phyloP scores from a whole-genome alignment of 2,113 vertebrate genomes.

The Garra rufa region DNA sequence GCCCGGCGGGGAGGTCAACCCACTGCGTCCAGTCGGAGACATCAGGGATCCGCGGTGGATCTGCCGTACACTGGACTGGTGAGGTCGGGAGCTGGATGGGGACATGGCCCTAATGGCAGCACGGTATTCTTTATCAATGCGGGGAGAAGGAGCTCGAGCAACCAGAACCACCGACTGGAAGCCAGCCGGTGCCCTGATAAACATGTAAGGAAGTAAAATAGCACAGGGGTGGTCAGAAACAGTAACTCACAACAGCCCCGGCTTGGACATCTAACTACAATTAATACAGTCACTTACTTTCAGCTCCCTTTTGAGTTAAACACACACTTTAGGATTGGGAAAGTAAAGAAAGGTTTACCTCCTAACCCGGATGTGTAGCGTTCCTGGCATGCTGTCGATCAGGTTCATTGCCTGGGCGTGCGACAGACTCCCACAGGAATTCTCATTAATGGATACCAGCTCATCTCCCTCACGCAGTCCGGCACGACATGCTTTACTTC shows the following conservation, averaged over 20 bases:
- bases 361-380: constrained; percentile 83
- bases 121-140: constrained; percentile 81
- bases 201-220: constrained; percentile 30
- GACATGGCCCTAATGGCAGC: constrained; percentile 76
- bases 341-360: constrained; percentile 78
- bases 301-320: not conserved
- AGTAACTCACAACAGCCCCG: not conserved
- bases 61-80: constrained; percentile 71
- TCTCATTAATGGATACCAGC: constrained; percentile 90
- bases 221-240: constrained; percentile 6
- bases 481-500: constrained; percentile 94
- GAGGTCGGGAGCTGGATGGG: constrained; percentile 61
- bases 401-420: constrained; percentile 94
- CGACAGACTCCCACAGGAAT: constrained; percentile 85
- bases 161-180: constrained; percentile 81
- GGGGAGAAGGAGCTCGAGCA: constrained; percentile 77
- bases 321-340: not conserved
- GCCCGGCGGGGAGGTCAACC: constrained; percentile 88
- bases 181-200: constrained; percentile 73
- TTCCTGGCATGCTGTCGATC: constrained; percentile 86
- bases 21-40: constrained; percentile 63
- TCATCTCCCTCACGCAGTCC: constrained; percentile 92
- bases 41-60: constrained; percentile 64
- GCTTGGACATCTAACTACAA: not conserved
- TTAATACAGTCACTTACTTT: not conserved